Conservation (phyloP, 2,888 invertebrate species). For the Synanthedon andrenaeformis region DNA sequence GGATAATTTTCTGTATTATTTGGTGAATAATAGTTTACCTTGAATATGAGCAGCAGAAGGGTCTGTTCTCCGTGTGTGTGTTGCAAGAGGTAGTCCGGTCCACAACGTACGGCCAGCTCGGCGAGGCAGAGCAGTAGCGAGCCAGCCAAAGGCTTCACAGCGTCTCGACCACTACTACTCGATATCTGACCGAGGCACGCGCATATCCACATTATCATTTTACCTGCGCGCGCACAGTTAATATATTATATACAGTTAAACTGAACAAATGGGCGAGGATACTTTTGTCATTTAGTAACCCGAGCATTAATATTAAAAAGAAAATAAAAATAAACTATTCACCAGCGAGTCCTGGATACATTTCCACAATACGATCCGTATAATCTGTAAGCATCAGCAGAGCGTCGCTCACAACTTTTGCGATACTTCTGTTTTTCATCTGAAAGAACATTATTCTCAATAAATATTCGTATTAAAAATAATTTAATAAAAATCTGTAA, state of each 20-base stretch:
- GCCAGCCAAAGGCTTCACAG: slow-evolving; percentile 76
- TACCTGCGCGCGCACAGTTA: slow-evolving; percentile 32
- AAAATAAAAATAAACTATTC: slow-evolving; percentile 18
- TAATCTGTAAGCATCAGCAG: slow-evolving; percentile 84
- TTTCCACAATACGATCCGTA: slow-evolving; percentile 75
- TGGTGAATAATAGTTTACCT: slow-evolving; percentile 49
- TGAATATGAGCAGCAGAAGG: slow-evolving; percentile 77
- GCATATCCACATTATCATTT: slow-evolving; percentile 70
- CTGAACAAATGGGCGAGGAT: not conserved
- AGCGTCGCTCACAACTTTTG: slow-evolving; percentile 87
- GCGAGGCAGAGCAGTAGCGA: slow-evolving; percentile 90
- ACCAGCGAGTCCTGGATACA: slow-evolving; percentile 80
- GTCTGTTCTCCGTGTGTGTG: slow-evolving; percentile 58
- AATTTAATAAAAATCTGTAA: not conserved
- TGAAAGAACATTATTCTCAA: slow-evolving; percentile 40
- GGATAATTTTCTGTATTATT: too few species aligned
- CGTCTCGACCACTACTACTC: slow-evolving; percentile 68
- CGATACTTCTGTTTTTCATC: slow-evolving; percentile 85
- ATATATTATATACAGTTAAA: not conserved
- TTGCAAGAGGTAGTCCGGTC: slow-evolving; percentile 73
- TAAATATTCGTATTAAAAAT: slow-evolving; percentile 2
- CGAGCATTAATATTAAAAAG: too few species aligned
- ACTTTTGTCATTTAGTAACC: too few species aligned
- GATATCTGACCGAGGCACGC: slow-evolving; percentile 62
- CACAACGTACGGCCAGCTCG: slow-evolving; percentile 93